Conservation (phyloP, 2,888 invertebrate genomes). For the Steinernema carpocapsae region DNA sequence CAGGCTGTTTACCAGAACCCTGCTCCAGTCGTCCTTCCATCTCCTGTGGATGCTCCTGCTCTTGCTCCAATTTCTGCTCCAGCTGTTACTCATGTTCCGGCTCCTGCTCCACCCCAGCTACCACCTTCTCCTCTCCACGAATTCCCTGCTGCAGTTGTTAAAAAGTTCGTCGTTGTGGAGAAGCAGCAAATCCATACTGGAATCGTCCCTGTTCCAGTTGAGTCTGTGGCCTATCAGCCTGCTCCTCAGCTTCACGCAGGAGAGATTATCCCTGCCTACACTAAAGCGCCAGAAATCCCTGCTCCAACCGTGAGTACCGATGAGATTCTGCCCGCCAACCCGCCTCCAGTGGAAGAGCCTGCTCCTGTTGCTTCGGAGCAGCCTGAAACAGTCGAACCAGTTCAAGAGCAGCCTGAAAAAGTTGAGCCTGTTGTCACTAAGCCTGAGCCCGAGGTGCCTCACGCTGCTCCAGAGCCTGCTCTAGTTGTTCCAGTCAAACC, state of each 20-base stretch:
- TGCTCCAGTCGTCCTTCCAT: background rate
- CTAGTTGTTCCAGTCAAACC: background rate
- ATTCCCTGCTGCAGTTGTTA: background rate
- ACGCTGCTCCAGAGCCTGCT: background rate
- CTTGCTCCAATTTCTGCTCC: background rate
- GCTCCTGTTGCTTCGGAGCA: background rate
- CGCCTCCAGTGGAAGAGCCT: background rate
- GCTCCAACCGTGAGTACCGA: background rate
- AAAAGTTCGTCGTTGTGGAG: background rate
- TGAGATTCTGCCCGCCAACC: background rate
- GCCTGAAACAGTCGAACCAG: background rate
- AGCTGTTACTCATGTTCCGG: background rate
- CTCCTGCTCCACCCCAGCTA: background rate
- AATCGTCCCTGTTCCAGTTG: conserved; percentile 3
- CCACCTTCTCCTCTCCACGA: background rate
- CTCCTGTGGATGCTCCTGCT: background rate
- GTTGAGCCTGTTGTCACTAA: background rate
- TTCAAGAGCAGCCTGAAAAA: background rate
- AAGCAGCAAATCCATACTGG: background rate
- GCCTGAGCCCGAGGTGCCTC: background rate
- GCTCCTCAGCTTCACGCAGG: background rate
- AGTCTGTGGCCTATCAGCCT: background rate
- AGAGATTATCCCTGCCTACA: background rate
- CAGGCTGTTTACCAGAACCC: background rate
- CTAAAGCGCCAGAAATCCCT: background rate